Evolutionary conservation across 2,797 vertebrate genomes (phyloP).

Genomic region (Chloroceryle amazona): DNA sequence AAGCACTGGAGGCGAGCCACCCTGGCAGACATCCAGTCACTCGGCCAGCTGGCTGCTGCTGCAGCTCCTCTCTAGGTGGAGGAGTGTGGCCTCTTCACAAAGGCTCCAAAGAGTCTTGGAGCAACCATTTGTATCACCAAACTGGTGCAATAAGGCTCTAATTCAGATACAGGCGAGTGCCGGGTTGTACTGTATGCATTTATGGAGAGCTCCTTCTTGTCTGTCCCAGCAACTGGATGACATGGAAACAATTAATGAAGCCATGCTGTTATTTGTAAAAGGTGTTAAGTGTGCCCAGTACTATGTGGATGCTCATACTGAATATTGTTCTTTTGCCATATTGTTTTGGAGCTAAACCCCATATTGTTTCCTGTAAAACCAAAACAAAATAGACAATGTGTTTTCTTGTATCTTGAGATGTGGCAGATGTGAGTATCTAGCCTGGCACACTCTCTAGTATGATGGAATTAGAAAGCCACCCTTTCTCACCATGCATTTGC

Average conservation of each 20-base stretch:
- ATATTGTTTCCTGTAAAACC: not conserved
- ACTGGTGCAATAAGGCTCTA: not conserved
- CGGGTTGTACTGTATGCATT: not conserved
- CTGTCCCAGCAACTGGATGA: not conserved
- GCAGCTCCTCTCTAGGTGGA: not conserved
- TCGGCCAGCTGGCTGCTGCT: conserved; percentile 25
- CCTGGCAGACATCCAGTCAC: not conserved
- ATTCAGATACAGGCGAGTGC: not conserved
- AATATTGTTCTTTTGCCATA: not conserved
- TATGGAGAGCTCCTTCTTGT: not conserved
- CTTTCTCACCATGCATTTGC: fast-evolving
- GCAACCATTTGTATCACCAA: not conserved
- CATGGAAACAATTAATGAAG: not conserved
- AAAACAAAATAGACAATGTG: not conserved
- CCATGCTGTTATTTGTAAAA: not conserved
- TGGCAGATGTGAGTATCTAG: not conserved
- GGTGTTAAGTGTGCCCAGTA: not conserved
- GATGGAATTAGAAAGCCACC: not conserved
- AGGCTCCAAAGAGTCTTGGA: conserved; percentile 39
- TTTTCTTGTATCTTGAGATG: fast-evolving
- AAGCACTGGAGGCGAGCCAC: conserved; percentile 34
- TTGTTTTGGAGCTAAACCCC: not conserved
- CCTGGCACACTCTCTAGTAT: not conserved
- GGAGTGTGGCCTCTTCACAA: not conserved
- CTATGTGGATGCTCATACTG: not conserved